Percentiles rank a stretch among this genome's conserved stretches.
These are phyloP conservation scores for Holothuria leucospilota DNA, from an alignment of 53 echinoderm and acorn worm species.

Conservation along the genomic window DNA sequence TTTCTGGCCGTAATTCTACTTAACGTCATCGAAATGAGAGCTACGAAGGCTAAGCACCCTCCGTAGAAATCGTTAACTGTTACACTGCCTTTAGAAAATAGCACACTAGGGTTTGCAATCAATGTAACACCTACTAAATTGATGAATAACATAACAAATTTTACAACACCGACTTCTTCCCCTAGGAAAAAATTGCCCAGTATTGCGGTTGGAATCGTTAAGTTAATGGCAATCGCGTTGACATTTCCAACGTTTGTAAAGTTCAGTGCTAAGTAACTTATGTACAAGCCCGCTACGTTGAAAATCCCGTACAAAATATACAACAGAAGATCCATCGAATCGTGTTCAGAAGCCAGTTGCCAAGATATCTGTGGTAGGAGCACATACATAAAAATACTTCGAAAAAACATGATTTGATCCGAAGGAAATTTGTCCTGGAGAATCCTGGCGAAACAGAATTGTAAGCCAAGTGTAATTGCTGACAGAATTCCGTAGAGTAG, in stretches of 20 bases:
- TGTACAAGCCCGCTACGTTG: background rate
- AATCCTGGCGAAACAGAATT: background rate
- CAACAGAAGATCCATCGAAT: background rate
- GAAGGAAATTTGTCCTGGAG: background rate
- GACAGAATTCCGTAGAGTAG: background rate
- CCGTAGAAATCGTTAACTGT: background rate
- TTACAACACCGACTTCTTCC: background rate
- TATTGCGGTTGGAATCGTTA: constrained; percentile 18
- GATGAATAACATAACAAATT: background rate
- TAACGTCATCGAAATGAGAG: background rate
- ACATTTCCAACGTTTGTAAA: constrained; percentile 34
- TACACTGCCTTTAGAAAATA: background rate
- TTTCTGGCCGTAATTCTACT: constrained; percentile 28
- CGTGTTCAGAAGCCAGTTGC: background rate
- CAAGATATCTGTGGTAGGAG: background rate
- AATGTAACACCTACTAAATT: constrained; percentile 10
- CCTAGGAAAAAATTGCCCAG: background rate
- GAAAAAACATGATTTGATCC: background rate
- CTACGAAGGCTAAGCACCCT: background rate
- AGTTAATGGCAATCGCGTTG: background rate
- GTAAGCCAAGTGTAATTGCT: background rate
- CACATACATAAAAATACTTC: background rate
- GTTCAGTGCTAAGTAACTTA: constrained; percentile 4
- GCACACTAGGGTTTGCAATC: background rate
- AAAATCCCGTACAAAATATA: constrained; percentile 2